phyloP scores from a whole-genome alignment of 2,113 vertebrate species.

The Elachura formosa region DNA sequence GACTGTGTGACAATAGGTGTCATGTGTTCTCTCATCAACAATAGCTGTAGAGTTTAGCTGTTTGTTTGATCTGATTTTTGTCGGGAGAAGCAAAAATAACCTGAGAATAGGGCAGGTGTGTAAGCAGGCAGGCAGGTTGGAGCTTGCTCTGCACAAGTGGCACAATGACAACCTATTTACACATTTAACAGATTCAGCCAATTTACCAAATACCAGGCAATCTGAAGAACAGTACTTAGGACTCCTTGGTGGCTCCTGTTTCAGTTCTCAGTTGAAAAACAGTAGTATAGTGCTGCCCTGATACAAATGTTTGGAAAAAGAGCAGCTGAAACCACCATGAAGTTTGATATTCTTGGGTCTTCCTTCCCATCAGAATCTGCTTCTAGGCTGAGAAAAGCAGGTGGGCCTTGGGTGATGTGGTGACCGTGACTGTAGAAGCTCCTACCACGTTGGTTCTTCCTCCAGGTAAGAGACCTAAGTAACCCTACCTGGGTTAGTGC shows the following conservation, averaged over 20 bases:
- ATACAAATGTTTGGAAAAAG: background rate
- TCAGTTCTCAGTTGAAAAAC: background rate
- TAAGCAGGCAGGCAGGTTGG: background rate
- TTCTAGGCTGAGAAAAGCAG: background rate
- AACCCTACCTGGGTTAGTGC: background rate
- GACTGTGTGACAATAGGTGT: background rate
- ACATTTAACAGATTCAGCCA: background rate
- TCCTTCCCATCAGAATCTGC: background rate
- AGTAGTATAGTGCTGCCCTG: background rate
- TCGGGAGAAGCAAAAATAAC: background rate
- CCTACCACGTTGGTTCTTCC: too few relatives aligned
- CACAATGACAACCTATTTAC: background rate
- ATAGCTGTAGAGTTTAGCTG: rapidly evolving
- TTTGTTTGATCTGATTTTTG: background rate
- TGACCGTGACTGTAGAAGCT: background rate
- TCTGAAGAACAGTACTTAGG: background rate
- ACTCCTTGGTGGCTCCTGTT: background rate
- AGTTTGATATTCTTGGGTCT: background rate
- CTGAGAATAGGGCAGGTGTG: rapidly evolving
- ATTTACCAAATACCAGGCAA: background rate
- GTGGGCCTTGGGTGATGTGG: rapidly evolving
- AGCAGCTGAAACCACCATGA: rapidly evolving
- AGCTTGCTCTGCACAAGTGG: background rate
- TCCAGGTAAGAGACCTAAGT: background rate
- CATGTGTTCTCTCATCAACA: background rate